phyloP scores from a whole-genome alignment of 2,888 invertebrate species.

The Odiellus spinosus region DNA sequence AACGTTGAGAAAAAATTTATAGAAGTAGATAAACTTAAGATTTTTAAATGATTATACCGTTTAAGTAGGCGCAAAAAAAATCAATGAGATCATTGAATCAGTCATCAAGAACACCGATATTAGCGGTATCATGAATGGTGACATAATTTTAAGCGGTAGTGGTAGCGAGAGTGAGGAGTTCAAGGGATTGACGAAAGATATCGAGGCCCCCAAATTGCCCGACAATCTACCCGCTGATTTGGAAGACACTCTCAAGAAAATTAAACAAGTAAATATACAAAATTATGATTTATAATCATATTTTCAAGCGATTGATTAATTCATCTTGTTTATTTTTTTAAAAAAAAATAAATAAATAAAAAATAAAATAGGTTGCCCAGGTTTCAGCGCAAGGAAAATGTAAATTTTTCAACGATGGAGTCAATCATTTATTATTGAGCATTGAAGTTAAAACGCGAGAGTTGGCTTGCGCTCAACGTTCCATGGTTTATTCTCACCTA shows the following conservation, averaged over 20 bases:
- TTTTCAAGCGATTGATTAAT: neutral
- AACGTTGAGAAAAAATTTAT: too few species aligned
- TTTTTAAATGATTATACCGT: too few species aligned
- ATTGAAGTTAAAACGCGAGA: conserved; percentile 32
- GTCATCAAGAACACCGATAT: conserved; percentile 14
- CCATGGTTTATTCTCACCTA: conserved; percentile 37
- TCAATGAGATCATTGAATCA: conserved; percentile 21
- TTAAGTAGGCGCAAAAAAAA: neutral
- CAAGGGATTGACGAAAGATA: conserved; percentile 1
- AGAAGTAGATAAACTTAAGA: too few species aligned
- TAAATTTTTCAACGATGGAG: conserved; percentile 37
- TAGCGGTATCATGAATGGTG: conserved; percentile 14
- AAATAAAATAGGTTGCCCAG: conserved; percentile 28
- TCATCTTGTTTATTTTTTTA: conserved; percentile 1
- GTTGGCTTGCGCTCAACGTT: conserved; percentile 29
- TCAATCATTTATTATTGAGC: conserved; percentile 38
- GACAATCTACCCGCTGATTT: conserved; percentile 35
- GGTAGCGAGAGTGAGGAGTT: conserved; percentile 19
- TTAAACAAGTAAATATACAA: conserved; percentile 33
- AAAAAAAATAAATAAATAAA: neutral
- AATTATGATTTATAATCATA: too few species aligned
- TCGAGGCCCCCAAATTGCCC: conserved; percentile 29
- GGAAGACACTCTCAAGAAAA: conserved; percentile 32
- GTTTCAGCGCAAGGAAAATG: conserved; percentile 35
- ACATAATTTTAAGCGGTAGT: conserved; percentile 12